Base-by-base conservation (phyloP, 1,140 invertebrate species). In the Orchestia grillus region DNA sequence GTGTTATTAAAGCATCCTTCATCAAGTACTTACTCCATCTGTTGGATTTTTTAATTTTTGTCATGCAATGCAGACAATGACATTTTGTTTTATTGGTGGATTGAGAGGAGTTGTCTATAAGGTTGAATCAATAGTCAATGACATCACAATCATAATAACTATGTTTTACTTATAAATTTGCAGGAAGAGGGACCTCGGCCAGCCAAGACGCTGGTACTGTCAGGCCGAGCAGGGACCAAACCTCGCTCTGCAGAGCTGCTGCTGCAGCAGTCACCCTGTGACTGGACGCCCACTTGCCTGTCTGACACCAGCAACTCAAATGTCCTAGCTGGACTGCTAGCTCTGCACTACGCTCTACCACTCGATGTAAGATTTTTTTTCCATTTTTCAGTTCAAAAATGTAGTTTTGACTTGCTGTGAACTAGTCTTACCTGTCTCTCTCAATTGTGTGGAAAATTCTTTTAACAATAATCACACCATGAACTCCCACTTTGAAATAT, bases 291-390 rank as follows among this genome's bases (percentile, higher is more conserved):
- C 28, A 44, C 92, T 15, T 94, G 92, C 44, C 44, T 94, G 6
- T 94, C 44, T 15, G 92, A 94, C 40, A n/a, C 43, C 92, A 94
- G 44, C 92, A 94, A 94, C 44, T n/a, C 92, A 1, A 45, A 1
- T n/a, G 44, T 94, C 44, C 4, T 94, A 47, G 92, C 92, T 45
- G 92, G 92, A 40, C 44, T 94, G 3, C 44, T 94, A n/a, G 44
- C 92, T n/a, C 44, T 94, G 43, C 92, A 94, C 44, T 94, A 94
- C 47, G 92, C 92, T 11, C 16, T 94, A 40, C 92, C 92, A n/a
- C 92, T 94, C 23, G 6, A 94, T 44, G 92, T 94, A 47, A 45
- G 40, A n/a, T 15, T 47, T 47, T 94, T 94, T 94, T 47, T 77
- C 28, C 62, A 19, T 3, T 77, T 77, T 77, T 77, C 36, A 23